Evolutionary conservation across 35 echinoderm and acorn worm species (phyloP), one percentile per base, ranked within the genome.

Genomic region (Stichopus chloronotus): DNA sequence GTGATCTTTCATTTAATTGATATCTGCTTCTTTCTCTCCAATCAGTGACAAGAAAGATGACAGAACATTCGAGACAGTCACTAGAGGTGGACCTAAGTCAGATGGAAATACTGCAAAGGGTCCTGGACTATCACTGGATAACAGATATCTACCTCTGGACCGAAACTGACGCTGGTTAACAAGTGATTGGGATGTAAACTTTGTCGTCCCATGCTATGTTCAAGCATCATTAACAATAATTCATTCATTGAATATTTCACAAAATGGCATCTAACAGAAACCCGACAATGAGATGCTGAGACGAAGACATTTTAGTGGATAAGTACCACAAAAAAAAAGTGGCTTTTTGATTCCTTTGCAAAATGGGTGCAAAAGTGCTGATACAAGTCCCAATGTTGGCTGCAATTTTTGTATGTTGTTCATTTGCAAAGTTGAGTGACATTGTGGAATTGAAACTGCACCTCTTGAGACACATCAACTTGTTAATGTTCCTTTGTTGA

Each of bases 41-140:
- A 63, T 2, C 90, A 91, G 90, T 55, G 90, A 91, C 76, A 91
- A 91, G 43, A 77, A 72, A 79, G 90, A 91, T 19, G 90, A 91
- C 52, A 79, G 90, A 91, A 91, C 90, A 91, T 91, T 91, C 58
- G 90, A 91, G 76, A 91, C 90, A 5, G 90, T 91, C 25, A 91
- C 90, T 58, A 91, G 90, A 91, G 90, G 90, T 79, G 90, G 69
- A 57, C 76, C 90, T 8, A 91, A 91, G 25, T 17, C 72, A 55
- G 90, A 79, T 58, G 90, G 90, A 9, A 53, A 43, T 10, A 13
- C 90, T n/a, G 72, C 30, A 4, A 24, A 55, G n/a, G 90, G 90
- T 6, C 90, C 90, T 16, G 59, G 59, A 77, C 72, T 91, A 54
- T 58, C 52, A 5, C 65, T 91, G 3, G 90, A 91, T 72, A 91